These are phyloP conservation scores for Tupaia tana DNA, from an alignment of 2,113 vertebrate genomes.

Conservation along the genomic window DNA sequence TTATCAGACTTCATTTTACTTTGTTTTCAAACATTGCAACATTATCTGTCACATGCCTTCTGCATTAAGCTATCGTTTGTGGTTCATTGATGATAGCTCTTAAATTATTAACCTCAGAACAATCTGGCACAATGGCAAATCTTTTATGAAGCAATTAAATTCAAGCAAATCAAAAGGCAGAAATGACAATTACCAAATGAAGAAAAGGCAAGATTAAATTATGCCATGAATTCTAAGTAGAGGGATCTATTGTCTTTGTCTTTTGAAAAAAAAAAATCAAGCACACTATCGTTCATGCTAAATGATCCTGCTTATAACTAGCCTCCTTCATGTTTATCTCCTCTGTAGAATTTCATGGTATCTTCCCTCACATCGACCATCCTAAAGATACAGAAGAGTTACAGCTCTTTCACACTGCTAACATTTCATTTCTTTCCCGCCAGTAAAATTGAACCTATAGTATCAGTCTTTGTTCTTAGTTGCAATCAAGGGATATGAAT, in stretches of 20 bases:
- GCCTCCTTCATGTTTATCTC: background rate
- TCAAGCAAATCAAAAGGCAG: conserved; percentile 47
- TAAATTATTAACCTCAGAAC: conserved; percentile 25
- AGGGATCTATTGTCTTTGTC: background rate
- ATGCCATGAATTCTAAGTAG: conserved; percentile 20
- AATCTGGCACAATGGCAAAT: conserved; percentile 4
- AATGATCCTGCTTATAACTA: background rate
- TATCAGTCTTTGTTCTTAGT: background rate
- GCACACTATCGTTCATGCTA: background rate
- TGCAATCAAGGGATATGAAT: background rate
- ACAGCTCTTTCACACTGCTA: background rate
- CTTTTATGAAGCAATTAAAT: conserved; percentile 61
- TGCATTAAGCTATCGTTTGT: background rate
- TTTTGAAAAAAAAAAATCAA: background rate
- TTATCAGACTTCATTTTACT: background rate
- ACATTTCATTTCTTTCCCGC: conserved; percentile 5
- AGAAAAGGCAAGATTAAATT: conserved; percentile 37
- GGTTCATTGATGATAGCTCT: background rate
- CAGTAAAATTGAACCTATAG: background rate
- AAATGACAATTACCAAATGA: conserved; percentile 48
- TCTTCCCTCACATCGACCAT: background rate
- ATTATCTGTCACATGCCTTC: background rate
- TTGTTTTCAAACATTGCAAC: background rate
- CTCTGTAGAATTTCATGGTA: background rate
- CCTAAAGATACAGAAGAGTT: conserved; percentile 22